Percentiles rank a stretch among this genome's conserved stretches.
phyloP scores from a whole-genome alignment of 2,113 vertebrate genomes.

The Zosterops pallidus region DNA sequence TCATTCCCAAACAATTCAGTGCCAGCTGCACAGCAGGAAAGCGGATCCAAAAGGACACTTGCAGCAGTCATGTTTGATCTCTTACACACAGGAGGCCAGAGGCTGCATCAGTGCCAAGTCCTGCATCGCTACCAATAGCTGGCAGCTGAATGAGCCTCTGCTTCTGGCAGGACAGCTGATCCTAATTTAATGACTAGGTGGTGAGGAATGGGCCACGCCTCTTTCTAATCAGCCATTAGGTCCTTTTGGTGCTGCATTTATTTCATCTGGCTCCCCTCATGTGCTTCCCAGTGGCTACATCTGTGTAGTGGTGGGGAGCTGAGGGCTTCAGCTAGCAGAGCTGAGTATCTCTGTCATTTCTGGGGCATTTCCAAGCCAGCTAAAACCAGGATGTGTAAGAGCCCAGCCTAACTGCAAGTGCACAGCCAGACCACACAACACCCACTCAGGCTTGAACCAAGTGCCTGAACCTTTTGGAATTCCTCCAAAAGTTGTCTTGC shows the following conservation, averaged over 20 bases:
- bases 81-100: not conserved
- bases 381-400: not conserved
- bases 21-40: conserved; percentile 51
- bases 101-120: conserved; percentile 20
- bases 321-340: not conserved
- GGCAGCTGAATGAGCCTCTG: not conserved
- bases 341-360: conserved; percentile 25
- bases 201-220: not conserved
- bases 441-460: not conserved
- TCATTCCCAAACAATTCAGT: conserved; percentile 14
- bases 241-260: not conserved
- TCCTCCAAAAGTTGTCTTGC: not conserved
- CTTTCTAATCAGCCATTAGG: not conserved
- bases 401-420: not conserved
- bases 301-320: not conserved
- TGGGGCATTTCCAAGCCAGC: conserved; percentile 1
- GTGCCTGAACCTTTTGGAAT: not conserved
- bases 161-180: not conserved
- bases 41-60: conserved; percentile 17
- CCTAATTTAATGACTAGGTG: conserved; percentile 16
- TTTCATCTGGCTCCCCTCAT: not conserved
- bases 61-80: conserved; percentile 36
- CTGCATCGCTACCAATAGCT: not conserved
- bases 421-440: not conserved
- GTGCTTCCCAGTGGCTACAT: not conserved